These are phyloP conservation scores for Mythimna ferrago DNA, from an alignment of 2,888 invertebrate species.

Conservation along the genomic window DNA sequence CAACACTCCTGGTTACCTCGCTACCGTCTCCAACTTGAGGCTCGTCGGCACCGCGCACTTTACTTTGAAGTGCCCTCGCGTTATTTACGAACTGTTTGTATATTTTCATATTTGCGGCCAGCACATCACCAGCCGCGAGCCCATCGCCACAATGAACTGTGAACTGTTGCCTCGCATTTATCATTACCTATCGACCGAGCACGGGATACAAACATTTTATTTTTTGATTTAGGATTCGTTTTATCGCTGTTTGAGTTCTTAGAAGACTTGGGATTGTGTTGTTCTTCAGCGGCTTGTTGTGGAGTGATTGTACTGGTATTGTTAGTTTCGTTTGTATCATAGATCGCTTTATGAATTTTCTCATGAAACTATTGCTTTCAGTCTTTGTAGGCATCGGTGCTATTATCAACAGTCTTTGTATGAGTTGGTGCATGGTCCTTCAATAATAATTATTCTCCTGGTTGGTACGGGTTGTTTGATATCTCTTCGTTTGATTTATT, in stretches of 20 bases:
- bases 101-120: conserved; percentile 87
- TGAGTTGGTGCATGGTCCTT: not conserved
- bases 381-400: not conserved
- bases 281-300: conserved; percentile 16
- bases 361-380: not conserved
- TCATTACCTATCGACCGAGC: conserved; percentile 65
- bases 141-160: conserved; percentile 79
- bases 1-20: not conserved
- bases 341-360: not conserved
- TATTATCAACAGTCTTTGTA: not conserved
- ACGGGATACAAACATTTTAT: conserved; percentile 31
- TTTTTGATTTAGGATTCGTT: conserved; percentile 54
- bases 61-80: conserved; percentile 87
- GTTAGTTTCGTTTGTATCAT: not conserved
- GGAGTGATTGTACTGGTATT: conserved; percentile 18
- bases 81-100: conserved; percentile 88
- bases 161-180: conserved; percentile 71
- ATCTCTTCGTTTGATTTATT: no score
- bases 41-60: conserved; percentile 72
- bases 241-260: conserved; percentile 44
- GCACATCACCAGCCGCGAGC: conserved; percentile 74
- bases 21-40: conserved; percentile 39
- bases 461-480: no score
- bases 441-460: no score
- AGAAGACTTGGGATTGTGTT: conserved; percentile 32